A percentile compares a stretch with the other conserved stretches of the same genome.
phyloP scores from a whole-genome alignment of 2,113 vertebrate genomes.

The Garra rufa region DNA sequence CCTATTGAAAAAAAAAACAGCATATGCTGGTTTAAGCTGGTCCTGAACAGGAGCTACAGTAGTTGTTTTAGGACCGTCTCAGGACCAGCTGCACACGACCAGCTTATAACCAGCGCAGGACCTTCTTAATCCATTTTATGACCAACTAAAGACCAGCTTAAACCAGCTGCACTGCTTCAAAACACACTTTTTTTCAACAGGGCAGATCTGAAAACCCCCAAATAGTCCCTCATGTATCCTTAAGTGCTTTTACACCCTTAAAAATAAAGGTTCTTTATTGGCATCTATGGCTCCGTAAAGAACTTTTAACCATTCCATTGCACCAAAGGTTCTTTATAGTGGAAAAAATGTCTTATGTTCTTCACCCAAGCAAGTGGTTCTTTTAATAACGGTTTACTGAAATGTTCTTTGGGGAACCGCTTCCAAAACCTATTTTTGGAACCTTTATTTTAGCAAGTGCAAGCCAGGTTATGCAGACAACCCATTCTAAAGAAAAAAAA shows the following conservation, averaged over 20 bases:
- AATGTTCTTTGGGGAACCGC: not conserved
- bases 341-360: not conserved
- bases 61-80: too few species aligned
- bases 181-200: too few species aligned
- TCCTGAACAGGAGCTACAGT: too few species aligned
- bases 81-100: too few species aligned
- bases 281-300: not conserved
- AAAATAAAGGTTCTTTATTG: not conserved
- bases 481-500: not conserved
- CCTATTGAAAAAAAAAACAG: too few species aligned
- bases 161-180: too few species aligned
- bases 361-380: not conserved
- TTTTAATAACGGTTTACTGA: not conserved
- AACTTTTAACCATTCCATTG: not conserved
- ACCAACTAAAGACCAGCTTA: too few species aligned
- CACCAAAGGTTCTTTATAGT: not conserved
- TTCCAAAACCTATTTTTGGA: not conserved
- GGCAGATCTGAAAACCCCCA: not conserved
- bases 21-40: too few species aligned
- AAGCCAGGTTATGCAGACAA: not conserved
- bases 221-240: not conserved
- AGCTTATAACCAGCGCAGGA: too few species aligned
- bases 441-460: not conserved
- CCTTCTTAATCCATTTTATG: too few species aligned
- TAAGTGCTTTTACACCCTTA: not conserved